Evolutionary conservation across 2,888 invertebrate species (phyloP).

Genomic region (Dryobota labecula): DNA sequence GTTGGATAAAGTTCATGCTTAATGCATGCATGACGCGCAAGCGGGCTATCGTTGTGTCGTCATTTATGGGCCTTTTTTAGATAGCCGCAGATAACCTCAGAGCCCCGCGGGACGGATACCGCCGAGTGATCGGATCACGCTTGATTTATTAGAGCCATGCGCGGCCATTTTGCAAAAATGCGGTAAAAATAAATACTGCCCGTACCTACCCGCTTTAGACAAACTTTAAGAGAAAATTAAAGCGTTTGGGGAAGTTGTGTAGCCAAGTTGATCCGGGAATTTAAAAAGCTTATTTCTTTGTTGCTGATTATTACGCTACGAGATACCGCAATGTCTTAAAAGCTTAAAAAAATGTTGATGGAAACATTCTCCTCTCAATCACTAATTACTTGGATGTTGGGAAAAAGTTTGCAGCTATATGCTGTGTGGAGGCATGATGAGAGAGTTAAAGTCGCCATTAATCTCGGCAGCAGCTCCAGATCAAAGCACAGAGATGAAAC

Average conservation of each 20-base stretch:
- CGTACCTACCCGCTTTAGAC: conserved; percentile 38
- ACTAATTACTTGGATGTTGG: conserved; percentile 26
- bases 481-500: conserved; percentile 70
- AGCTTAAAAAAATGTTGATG: conserved; percentile 21
- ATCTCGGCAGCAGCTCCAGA: conserved; percentile 63
- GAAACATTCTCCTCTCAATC: conserved; percentile 8
- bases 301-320: conserved; percentile 40
- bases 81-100: conserved; percentile 70
- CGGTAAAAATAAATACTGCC: conserved; percentile 61
- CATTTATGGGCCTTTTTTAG: conserved; percentile 74
- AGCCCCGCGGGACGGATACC: conserved; percentile 43
- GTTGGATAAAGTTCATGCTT: conserved; percentile 64
- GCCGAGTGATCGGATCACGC: conserved; percentile 69
- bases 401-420: conserved; percentile 22
- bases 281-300: conserved; percentile 54
- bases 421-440: conserved; percentile 29
- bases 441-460: conserved; percentile 61
- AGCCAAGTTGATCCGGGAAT: conserved; percentile 47
- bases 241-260: conserved; percentile 49
- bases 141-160: conserved; percentile 70
- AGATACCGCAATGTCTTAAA: conserved; percentile 27
- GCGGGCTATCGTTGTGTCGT: conserved; percentile 53
- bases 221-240: conserved; percentile 61
- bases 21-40: conserved; percentile 60
- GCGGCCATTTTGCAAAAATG: conserved; percentile 58